Percentiles rank a stretch among this genome's conserved stretches.
phyloP scores from a whole-genome alignment of 1,140 invertebrate species.

The Eriosoma lanigerum region DNA sequence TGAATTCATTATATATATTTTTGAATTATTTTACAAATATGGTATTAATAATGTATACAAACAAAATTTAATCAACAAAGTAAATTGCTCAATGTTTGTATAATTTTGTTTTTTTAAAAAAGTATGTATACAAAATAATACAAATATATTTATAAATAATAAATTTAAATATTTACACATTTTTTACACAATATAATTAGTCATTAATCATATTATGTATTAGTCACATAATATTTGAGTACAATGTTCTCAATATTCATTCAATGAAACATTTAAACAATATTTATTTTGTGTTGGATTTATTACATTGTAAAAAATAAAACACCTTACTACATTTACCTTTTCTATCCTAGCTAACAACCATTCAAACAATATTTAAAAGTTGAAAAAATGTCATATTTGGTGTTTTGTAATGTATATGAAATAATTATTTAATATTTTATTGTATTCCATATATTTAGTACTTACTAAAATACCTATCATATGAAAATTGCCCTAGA shows the following conservation, averaged over 20 bases:
- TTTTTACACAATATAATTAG: constrained; percentile 12
- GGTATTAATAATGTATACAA: constrained; percentile 9
- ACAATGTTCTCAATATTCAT: constrained; percentile 9
- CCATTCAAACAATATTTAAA: too few species aligned
- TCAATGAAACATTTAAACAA: not conserved
- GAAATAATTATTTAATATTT: too few species aligned
- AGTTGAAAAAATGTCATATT: too few species aligned
- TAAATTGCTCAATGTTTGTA: constrained; percentile 41
- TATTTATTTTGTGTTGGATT: too few species aligned
- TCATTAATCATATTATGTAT: constrained; percentile 9
- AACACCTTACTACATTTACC: too few species aligned
- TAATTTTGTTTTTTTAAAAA: constrained; percentile 17
- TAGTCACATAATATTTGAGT: not conserved
- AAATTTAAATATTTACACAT: not conserved
- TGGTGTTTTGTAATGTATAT: too few species aligned
- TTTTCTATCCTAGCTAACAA: too few species aligned
- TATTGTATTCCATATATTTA: too few species aligned
- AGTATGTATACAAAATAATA: not conserved
- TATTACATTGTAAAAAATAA: too few species aligned
- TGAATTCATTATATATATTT: not conserved
- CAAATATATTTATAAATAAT: constrained; percentile 30
- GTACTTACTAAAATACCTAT: too few species aligned
- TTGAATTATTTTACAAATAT: constrained; percentile 2
- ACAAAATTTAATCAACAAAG: constrained; percentile 10
- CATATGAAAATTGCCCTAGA: constrained; percentile 2